Conservation (phyloP, 2,113 vertebrate species). For the Chloebia gouldiae region DNA sequence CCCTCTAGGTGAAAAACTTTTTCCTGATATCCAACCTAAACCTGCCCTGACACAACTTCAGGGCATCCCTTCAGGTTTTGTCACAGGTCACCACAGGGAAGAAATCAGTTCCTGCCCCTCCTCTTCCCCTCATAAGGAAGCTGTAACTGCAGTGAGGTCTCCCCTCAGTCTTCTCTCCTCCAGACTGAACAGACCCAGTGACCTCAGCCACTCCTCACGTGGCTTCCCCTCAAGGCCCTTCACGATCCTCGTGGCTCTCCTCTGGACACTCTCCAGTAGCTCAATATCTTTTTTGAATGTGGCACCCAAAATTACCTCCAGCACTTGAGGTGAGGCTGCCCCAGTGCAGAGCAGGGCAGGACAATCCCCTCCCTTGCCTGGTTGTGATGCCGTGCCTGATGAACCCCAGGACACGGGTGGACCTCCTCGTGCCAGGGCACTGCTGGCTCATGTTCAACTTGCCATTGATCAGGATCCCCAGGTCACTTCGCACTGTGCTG, state of each 20-base stretch:
- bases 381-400: neutral
- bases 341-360: neutral
- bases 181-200: neutral
- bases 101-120: neutral
- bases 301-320: neutral
- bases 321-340: neutral
- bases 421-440: neutral
- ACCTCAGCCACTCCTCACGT: neutral
- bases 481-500: neutral
- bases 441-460: rapidly evolving
- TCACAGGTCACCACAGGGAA: neutral
- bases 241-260: rapidly evolving
- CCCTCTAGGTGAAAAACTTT: neutral
- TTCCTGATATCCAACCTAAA: neutral
- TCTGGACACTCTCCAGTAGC: neutral
- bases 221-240: rapidly evolving
- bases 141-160: neutral
- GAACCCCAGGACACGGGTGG: rapidly evolving
- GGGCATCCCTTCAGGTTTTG: rapidly evolving
- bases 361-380: neutral
- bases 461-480: rapidly evolving
- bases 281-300: neutral
- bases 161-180: neutral
- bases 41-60: neutral
- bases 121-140: neutral